Base-by-base conservation (phyloP, 2,113 vertebrate species). In the Paramisgurnus dabryanus region DNA sequence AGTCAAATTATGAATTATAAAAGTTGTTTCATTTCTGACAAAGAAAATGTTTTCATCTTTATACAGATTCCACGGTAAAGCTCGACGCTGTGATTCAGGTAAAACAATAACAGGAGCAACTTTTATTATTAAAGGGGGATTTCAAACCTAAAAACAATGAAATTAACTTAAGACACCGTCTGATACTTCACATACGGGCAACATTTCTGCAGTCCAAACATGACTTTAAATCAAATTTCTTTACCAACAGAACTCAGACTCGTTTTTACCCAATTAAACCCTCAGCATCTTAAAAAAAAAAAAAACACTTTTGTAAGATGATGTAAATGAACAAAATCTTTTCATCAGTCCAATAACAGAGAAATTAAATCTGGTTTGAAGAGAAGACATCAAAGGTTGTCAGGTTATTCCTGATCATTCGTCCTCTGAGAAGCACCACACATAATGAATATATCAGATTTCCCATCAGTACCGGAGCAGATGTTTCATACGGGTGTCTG, bases 1-100 rank as follows among this genome's bases (percentile, higher is more conserved):
- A 77, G 47, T 63, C 5, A 68, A 60, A 68, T 7, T 39, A 58
- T 34, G 27, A 79, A 17, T 17, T n/a, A 77, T 5, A 76, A 39
- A 18, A 7, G 18, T 61, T 10, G 0, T 15, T 73, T 27, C 6
- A 2, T 73, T 60, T 0, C 18, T 43, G 55, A 18, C 55, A 0
- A 1, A 18, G n/a, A 6, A n/a, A 18, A 9, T 49, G 11, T 50
- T 12, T 11, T 50, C 49, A 22, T 22, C 22, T 22, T 22, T 22
- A 22, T 22, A 22, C 22, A 22, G 22, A 22, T 22, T 22, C 22
- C 22, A 22, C 22, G 22, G 22, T 22, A 22, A 22, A 22, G 22
- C 22, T 22, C 22, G 22, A 22, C 22, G 22, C 22, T 22, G 15
- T 53, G 50, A 15, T 15, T 53, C 50, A 53, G 50, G 15, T 53